phyloP scores from a whole-genome alignment of 1,140 invertebrate species.

The Telenomus remus region DNA sequence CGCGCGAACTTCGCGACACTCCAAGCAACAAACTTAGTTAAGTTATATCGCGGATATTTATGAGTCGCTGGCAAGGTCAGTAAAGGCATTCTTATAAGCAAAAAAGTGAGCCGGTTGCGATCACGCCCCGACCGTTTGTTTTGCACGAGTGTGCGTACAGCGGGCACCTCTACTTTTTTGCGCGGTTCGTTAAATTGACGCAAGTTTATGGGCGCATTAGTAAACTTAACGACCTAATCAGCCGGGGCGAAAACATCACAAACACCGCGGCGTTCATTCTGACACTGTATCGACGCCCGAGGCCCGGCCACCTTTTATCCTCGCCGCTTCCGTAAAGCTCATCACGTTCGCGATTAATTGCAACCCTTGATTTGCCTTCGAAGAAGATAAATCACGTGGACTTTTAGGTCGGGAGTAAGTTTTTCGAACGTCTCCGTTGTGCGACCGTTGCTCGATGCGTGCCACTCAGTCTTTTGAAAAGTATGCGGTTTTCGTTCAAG shows the following conservation, averaged over 20 bases:
- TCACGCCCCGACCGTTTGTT: too few species aligned
- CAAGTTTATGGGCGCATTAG: conserved; percentile 44
- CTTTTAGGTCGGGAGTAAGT: conserved; percentile 6
- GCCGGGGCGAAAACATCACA: conserved; percentile 37
- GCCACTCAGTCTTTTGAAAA: too few species aligned
- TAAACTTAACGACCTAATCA: conserved; percentile 59
- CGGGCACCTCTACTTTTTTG: conserved; percentile 10
- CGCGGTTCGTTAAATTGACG: conserved; percentile 43
- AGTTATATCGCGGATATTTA: conserved; percentile 37
- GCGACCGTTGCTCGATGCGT: too few species aligned
- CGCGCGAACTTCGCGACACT: conserved; percentile 3
- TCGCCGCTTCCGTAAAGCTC: conserved; percentile 35
- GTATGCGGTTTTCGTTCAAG: background rate
- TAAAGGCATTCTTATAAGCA: conserved; percentile 2
- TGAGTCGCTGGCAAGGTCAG: conserved; percentile 15
- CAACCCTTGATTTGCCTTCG: conserved; percentile 33
- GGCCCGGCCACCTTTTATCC: conserved; percentile 37
- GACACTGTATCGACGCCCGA: conserved; percentile 49
- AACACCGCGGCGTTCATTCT: conserved; percentile 48
- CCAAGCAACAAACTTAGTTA: conserved; percentile 30
- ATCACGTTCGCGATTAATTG: conserved; percentile 20
- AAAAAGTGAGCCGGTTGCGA: too few species aligned
- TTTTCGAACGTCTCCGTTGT: background rate
- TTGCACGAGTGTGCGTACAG: background rate
- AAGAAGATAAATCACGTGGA: conserved; percentile 33